Evolutionary conservation across 2,888 invertebrate species (phyloP), one percentile per base, ranked within the genome.

Genomic region (Leptopilina drosophilae): DNA sequence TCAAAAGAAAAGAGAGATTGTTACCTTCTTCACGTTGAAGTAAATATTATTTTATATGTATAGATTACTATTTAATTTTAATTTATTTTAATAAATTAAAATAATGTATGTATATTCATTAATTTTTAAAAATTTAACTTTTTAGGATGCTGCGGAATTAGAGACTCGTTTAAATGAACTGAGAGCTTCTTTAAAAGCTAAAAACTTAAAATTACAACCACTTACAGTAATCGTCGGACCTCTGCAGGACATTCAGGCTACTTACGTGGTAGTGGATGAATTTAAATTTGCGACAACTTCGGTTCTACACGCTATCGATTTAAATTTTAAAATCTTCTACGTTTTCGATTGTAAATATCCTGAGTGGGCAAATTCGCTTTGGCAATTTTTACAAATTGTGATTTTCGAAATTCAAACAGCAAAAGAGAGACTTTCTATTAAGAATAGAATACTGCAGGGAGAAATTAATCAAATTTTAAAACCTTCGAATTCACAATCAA

Each of bases 281-380:
- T 59, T 78, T 4, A 67, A 62, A 49, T 78, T 59, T 40, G 15
- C 26, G 5, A 20, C 5, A 11, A 9, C 33, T 4, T 78, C 67
- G 0, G n/a, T 67, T 53, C 11, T 78, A 12, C 26, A 53, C 9
- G 69, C 69, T 33, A 69, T 78, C 5, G 66, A 66, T 42, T 20
- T 78, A n/a, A 42, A 53, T 7, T 40, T 78, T 15, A 40, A 69
- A 78, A 59, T 78, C 40, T 4, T n/a, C n/a, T n/a, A 33, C 56
- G 78, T 42, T 20, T 69, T 46, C 12, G 56, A 78, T 20, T 78
- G 78, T 59, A 33, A 67, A 9, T 78, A 67, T 69, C 69, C 67
- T 26, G 20, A 64, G 9, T 53, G 3, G 53, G 53, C 53, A 53
- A 5, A 64, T 64, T 64, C 64, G 64, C 64, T 64, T 7, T 64